These are phyloP conservation scores for Elephas maximus DNA, from an alignment of 2,113 vertebrate species.

Conservation along the genomic window DNA sequence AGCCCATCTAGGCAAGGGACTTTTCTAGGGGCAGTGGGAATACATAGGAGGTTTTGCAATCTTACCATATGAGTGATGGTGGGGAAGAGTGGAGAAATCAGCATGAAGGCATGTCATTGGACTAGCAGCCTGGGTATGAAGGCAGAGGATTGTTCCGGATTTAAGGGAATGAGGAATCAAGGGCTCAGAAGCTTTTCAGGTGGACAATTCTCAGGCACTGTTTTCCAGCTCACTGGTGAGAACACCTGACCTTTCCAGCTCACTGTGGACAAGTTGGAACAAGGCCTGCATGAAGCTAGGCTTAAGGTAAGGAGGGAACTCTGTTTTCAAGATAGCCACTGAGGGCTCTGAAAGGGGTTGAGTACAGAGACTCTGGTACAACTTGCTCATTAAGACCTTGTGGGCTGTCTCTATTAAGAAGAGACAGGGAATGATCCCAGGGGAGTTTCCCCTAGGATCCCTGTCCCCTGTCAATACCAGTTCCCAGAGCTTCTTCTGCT, in stretches of 20 bases:
- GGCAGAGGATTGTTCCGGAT: neutral
- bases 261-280: conserved; percentile 93
- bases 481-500: neutral
- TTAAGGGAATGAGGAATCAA: neutral
- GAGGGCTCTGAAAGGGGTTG: neutral
- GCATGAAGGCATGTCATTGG: neutral
- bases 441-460: fast-evolving
- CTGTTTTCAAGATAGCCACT: neutral
- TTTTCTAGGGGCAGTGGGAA: neutral
- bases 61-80: too few relatives aligned
- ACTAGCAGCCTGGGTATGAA: neutral
- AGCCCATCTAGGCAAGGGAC: neutral
- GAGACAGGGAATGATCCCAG: neutral
- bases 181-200: neutral
- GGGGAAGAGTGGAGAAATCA: neutral
- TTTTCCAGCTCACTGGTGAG: neutral
- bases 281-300: conserved; percentile 88
- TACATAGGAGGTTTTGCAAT: neutral
- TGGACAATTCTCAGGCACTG: neutral
- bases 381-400: neutral
- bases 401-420: neutral
- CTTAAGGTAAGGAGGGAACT: conserved; percentile 77
- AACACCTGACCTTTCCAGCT: conserved; percentile 91
- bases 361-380: neutral
- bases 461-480: too few relatives aligned